Conservation (phyloP, 1,140 invertebrate species). For the Cyclina sinensis region DNA sequence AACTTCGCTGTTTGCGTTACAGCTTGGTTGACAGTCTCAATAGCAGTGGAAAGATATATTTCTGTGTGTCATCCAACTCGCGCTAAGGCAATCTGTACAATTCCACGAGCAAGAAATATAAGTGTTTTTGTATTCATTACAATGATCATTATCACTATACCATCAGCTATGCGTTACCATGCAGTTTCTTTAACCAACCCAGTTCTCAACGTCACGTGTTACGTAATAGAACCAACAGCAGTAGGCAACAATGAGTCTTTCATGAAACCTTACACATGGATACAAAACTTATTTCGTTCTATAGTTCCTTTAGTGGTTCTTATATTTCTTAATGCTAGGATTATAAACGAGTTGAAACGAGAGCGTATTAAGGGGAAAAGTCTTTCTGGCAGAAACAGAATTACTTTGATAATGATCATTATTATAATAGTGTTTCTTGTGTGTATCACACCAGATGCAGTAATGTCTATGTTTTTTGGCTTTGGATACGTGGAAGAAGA, state of each 20-base stretch:
- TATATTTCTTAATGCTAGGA: conserved; percentile 89
- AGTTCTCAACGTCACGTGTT: conserved; percentile 71
- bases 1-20: conserved; percentile 87
- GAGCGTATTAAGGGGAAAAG: conserved; percentile 82
- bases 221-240: conserved; percentile 75
- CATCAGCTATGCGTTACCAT: conserved; percentile 83
- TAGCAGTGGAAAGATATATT: conserved; percentile 97
- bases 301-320: conserved; percentile 88
- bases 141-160: conserved; percentile 82
- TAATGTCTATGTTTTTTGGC: conserved; percentile 88
- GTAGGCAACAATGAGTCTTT: conserved; percentile 88
- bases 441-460: conserved; percentile 92
- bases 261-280: conserved; percentile 90
- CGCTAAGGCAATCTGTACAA: conserved; percentile 95
- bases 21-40: conserved; percentile 98
- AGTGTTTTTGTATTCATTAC: conserved; percentile 80
- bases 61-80: conserved; percentile 97
- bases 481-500: conserved; percentile 85
- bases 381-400: conserved; percentile 86
- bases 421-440: conserved; percentile 92
- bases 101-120: conserved; percentile 78
- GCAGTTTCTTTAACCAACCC: conserved; percentile 70
- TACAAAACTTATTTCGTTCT: conserved; percentile 89
- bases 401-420: conserved; percentile 92
- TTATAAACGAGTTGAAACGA: conserved; percentile 90